Base-by-base conservation (phyloP, 2,113 vertebrate genomes). In the Hippocampus barbouri region DNA sequence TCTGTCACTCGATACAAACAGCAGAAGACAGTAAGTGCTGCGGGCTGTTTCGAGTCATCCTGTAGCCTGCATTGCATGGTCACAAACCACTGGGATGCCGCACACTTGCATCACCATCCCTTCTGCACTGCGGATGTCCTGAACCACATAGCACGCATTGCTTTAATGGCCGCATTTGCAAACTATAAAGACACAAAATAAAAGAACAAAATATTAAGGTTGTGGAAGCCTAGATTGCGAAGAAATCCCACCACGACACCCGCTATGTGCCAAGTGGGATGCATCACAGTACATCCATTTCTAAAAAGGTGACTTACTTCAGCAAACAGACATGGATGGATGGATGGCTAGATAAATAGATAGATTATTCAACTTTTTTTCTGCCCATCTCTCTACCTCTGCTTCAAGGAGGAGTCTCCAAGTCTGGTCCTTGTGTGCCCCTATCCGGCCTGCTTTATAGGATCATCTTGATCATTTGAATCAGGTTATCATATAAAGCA, bases 111-210 rank as follows among this genome's bases (percentile, higher is more conserved):
- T 53, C 47, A 68, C 9, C 43, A 23, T 34, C 25, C 14, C 27
- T 27, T 16, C 47, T 53, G 66, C 66, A 67, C 66, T 68, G 66
- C 66, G 66, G 66, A 47, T 68, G 23, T 59, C 23, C 66, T 47
- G 25, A 38, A 49, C n/a, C 43, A 66, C 65, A 49, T 66, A 25
- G 20, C 11, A 41, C 18, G 21, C 34, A 12, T 38, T 23, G 7
- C 23, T 25, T 57, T 12, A 57, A 23, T 25, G 54, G n/a, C 54
- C 10, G 54, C 54, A n/a, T 57, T 23, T 3, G n/a, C 10, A 3
- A 27, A 25, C 25, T 11, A 15, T 15, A 27, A 15, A 25, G 5
- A 59, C 11, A 59, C 12, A 14, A 27, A 25, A 59, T 27, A 27
- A 27, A n/a, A n/a, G 14, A 45, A 45, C 1, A 45, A 14, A 8